Base-by-base conservation (phyloP, 1,140 invertebrate species). In the Piezodorus guildinii region DNA sequence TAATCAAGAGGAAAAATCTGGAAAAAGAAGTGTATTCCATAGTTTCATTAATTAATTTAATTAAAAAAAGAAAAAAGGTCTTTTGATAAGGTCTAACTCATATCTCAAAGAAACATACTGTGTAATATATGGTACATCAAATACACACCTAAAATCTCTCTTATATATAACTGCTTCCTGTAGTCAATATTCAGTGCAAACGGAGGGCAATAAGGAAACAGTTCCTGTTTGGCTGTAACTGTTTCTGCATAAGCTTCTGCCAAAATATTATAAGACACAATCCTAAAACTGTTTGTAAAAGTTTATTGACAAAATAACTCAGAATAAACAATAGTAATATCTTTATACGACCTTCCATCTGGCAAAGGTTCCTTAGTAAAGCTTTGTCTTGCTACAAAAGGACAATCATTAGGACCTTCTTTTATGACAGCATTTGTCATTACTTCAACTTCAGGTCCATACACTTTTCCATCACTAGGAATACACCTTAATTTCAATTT, bases 191-290 rank as follows among this genome's bases (percentile, higher is more conserved):
- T 77, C 19, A 96, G 76, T 27, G 85, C 85, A 76, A 90, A 82
- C 10, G 80, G 72, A 43, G 90, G 84, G 72, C 92, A 95, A 70
- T 93, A 88, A 0, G 84, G 81, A 76, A 87, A 91, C 8, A 96
- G 75, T 39, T 80, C 77, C 51, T 76, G 81, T 65, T 86, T 79
- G 0, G 86, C 83, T 71, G 81, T 83, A 61, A 87, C 86, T 16
- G 89, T 86, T 73, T 92, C 85, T 63, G 90, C 85, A 76, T 96
- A 96, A 15, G 85, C 73, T 76, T 94, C 86, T 23, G 93, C 91
- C 66, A 96, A 74, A 65, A 94, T 83, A 73, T 96, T 96, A 71
- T 97, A 97, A 4, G 83, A 83, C 10, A 94, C 78, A 66, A 94
- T 80, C 63, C 93, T 79, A 65, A 95, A 85, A 70, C 87, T 91